These are phyloP conservation scores for Malacoctenus gilli DNA, from an alignment of 2,797 vertebrate species.

Conservation along the genomic window DNA sequence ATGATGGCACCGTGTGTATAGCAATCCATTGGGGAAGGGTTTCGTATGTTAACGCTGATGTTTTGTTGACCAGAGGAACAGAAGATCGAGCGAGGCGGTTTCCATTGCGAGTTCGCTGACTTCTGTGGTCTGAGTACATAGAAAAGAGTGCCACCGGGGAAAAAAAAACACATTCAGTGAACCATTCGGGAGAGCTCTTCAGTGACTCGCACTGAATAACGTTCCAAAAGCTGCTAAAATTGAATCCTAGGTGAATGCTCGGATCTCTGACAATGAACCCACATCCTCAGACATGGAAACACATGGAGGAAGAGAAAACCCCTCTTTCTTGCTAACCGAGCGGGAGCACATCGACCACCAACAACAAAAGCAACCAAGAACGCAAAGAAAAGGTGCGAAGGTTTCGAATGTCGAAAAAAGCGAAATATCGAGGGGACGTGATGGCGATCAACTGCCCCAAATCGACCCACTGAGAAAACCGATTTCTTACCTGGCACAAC, in stretches of 20 bases:
- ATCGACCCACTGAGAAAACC: conserved; percentile 50
- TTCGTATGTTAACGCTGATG: conserved; percentile 32
- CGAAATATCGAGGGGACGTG: conserved; percentile 74
- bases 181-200: conserved; percentile 39
- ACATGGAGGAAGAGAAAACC: conserved; percentile 32
- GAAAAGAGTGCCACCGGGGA: conserved; percentile 35
- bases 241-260: conserved; percentile 41
- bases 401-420: conserved; percentile 74
- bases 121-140: conserved; percentile 19
- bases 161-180: conserved; percentile 45
- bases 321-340: conserved; percentile 31
- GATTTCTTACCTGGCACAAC: conserved; percentile 84
- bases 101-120: conserved; percentile 42
- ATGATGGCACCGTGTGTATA: conserved; percentile 19
- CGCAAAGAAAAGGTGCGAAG: conserved; percentile 63
- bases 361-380: conserved; percentile 69
- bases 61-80: conserved; percentile 50
- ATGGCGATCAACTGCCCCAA: conserved; percentile 65
- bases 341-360: conserved; percentile 57
- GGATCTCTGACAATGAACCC: conserved; percentile 40
- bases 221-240: conserved; percentile 39
- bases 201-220: conserved; percentile 44
- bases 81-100: conserved; percentile 39
- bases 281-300: conserved; percentile 51
- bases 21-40: conserved; percentile 32